Base-by-base conservation (phyloP, 2,888 invertebrate genomes). In the Nematopogon swammerdamellus region DNA sequence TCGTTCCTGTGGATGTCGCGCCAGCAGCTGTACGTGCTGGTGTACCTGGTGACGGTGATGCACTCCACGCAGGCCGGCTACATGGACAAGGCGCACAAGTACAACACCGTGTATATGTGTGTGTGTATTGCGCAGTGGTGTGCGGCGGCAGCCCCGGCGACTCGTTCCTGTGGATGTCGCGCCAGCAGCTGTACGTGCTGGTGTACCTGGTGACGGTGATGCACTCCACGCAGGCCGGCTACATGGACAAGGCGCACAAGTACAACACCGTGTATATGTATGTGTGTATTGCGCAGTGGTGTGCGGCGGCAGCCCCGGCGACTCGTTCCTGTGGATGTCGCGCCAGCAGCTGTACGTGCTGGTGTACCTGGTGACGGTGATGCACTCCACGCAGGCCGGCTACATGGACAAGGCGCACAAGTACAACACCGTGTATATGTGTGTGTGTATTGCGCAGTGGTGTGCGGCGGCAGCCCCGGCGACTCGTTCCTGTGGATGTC, bases 391-490 rank as follows among this genome's bases (percentile, higher is more conserved):
- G 87, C 97, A 98, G 79, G 96, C 97, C 44, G 97, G 97, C 18
- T 97, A 97, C 71, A 95, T 97, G 94, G 98, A 98, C 67, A 97
- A 98, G 79, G 97, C 97, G 50, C 96, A 97, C 76, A 97, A 97
- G 72, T 99, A 98, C 68, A 97, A n/a, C n/a, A n/a, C n/a, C n/a
- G 8, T 25, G 25, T 25, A 25, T 25, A 4, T 4, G 25, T 25
- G 25, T 25, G 25, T 25, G 8, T 8, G 25, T 25, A n/a, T n/a
- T n/a, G n/a, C 68, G 44, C 63, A 85, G 85, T 87, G 50, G 88
- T 92, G 46, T 85, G 86, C 55, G 87, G 87, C 4, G 83, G 83
- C 46, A 91, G 88, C 61, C 85, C 88, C 14, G 89, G 93, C 49
- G 97, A 97, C 68, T 91, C 94, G 86, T 98, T 98, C 73, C 88